Percentiles rank a stretch among this genome's conserved stretches.
Conservation (phyloP, 1,140 invertebrate species). For the Listronotus oregonensis region DNA sequence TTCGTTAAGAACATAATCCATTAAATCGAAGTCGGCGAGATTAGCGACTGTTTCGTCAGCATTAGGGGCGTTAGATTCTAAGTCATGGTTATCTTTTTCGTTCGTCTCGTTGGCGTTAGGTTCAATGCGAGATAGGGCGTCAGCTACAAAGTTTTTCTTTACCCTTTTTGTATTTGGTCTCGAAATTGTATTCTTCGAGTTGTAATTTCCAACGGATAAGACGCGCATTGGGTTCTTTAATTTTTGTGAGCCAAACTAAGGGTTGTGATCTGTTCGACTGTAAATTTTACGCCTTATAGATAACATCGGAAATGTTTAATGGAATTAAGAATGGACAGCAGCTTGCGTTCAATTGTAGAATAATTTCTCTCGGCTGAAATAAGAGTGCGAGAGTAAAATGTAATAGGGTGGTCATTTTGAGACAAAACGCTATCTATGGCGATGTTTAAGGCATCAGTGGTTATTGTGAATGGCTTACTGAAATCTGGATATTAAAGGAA, state of each 20-base stretch:
- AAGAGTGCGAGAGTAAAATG: slow-evolving; percentile 49
- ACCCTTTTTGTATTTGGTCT: slow-evolving; percentile 43
- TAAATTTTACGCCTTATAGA: slow-evolving; percentile 37
- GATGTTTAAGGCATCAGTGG: slow-evolving; percentile 51
- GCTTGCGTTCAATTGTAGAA: slow-evolving; percentile 47
- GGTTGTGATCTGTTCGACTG: slow-evolving; percentile 35
- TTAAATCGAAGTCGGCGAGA: background rate
- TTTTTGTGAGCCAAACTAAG: slow-evolving; percentile 48
- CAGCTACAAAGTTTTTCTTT: slow-evolving; percentile 21
- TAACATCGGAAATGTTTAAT: slow-evolving; percentile 41
- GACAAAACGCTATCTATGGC: slow-evolving; percentile 53
- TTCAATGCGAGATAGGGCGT: slow-evolving; percentile 13
- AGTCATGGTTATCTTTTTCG: slow-evolving; percentile 35
- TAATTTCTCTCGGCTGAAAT: slow-evolving; percentile 45
- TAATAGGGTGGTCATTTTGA: slow-evolving; percentile 48
- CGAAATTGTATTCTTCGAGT: slow-evolving; percentile 55
- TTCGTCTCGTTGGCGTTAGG: slow-evolving; percentile 10
- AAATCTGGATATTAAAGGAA: no score
- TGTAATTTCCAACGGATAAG: slow-evolving; percentile 57
- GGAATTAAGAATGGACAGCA: slow-evolving; percentile 35
- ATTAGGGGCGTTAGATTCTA: background rate
- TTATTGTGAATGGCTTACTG: no score
- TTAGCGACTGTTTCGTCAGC: background rate
- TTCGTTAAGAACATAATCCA: background rate
- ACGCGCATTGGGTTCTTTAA: slow-evolving; percentile 55